Base-by-base conservation (phyloP, 2,888 invertebrate genomes). In the Drosophila suboccidentalis region DNA sequence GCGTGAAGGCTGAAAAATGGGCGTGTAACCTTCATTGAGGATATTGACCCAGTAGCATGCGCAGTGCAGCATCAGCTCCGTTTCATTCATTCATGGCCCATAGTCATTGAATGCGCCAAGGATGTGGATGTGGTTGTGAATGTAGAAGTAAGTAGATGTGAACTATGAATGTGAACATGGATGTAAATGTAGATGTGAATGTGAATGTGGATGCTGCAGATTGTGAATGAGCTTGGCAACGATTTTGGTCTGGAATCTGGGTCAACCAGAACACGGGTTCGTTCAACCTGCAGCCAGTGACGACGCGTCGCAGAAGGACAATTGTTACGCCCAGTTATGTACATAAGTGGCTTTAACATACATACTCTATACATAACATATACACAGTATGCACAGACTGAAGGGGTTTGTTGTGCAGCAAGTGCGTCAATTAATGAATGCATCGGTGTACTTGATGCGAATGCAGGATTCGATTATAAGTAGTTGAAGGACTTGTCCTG, bases 41-140 rank as follows among this genome's bases (percentile, higher is more conserved):
- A 85, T 91, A 80, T 90, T 92, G 92, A 91, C 91, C 91, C 78
- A 91, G 76, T 84, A 87, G 80, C 88, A 84, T 92, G 90, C 91
- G 91, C 91, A 86, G 17, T 88, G 79, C 70, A 57, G 26, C 55
- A n/a, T 32, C 61, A 36, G 57, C 51, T 75, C 77, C 72, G 72
- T 57, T 81, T 81, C 81, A 81, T 80, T 71, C 79, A 82, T 80
- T 71, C 79, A 82, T 75, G 57, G 63, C 61, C 46, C 50, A 26
- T 26, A 26, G 58, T 74, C 66, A 58, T 70, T 67, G 64, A 62
- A 36, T 71, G 79, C 73, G 76, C 78, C 79, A 63, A 70, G 78
- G 72, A 74, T 75, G 60, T 66, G 62, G n/a, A 11, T 13, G 17
- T 38, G 26, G 4, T n/a, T 50, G 65, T 47, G 44, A 15, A 43